phyloP scores from a whole-genome alignment of 1,140 invertebrate species.

The Sminthurides bifidus region DNA sequence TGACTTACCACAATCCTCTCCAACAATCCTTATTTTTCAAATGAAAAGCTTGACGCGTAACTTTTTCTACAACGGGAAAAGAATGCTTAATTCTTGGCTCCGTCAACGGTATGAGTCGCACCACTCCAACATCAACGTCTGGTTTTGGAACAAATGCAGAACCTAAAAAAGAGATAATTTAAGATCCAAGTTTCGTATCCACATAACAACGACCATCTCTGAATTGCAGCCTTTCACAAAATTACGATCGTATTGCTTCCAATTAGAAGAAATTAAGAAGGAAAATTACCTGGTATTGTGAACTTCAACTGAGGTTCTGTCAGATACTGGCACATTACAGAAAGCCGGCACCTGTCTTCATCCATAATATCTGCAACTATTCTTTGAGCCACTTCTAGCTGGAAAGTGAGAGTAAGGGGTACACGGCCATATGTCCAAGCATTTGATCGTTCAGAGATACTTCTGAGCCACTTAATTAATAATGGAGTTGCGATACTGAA shows the following conservation, averaged over 20 bases:
- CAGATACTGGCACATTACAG: conserved; percentile 89
- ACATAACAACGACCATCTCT: no score
- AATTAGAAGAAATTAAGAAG: neutral
- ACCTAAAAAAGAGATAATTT: conserved; percentile 40
- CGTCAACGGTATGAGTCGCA: conserved; percentile 67
- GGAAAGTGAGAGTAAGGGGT: conserved; percentile 88
- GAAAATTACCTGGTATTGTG: conserved; percentile 61
- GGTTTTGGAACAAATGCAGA: conserved; percentile 83
- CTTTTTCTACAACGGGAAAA: conserved; percentile 82
- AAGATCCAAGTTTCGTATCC: no score
- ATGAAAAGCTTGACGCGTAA: conserved; percentile 71
- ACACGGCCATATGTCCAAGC: conserved; percentile 76
- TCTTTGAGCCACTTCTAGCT: conserved; percentile 85
- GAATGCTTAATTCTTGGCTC: conserved; percentile 63
- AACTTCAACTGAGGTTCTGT: conserved; percentile 72
- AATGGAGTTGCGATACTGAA: conserved; percentile 91
- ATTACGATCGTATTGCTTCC: neutral
- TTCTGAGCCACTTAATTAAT: conserved; percentile 75
- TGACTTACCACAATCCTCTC: conserved; percentile 50
- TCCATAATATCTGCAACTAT: conserved; percentile 57
- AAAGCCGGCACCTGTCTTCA: conserved; percentile 68
- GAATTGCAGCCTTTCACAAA: no score
- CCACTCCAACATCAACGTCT: conserved; percentile 90
- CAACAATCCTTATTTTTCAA: conserved; percentile 73
- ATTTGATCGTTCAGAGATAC: conserved; percentile 60